Conservation (phyloP, 2,888 invertebrate genomes). For the Drosophila niveifrons region DNA sequence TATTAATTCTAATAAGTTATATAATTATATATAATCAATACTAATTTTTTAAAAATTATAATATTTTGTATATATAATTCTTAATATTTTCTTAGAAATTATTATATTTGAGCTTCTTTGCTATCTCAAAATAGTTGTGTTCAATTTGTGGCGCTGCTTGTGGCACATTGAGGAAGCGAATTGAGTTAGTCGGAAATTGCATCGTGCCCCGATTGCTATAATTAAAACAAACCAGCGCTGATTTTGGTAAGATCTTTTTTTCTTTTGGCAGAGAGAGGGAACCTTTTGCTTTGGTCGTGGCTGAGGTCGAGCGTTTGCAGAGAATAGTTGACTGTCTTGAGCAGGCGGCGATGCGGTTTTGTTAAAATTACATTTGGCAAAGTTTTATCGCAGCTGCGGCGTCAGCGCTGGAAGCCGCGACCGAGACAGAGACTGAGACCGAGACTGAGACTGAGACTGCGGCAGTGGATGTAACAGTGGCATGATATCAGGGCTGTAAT, state of each 20-base stretch:
- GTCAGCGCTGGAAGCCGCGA: conserved; percentile 29
- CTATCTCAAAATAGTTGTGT: background rate
- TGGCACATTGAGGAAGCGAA: conserved; percentile 33
- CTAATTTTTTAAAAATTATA: no score
- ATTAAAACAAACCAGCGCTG: conserved; percentile 81
- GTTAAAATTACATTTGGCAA: conserved; percentile 82
- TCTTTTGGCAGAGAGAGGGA: background rate
- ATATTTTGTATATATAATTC: no score
- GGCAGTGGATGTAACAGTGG: conserved; percentile 39
- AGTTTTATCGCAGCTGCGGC: conserved; percentile 78
- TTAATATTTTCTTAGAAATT: background rate
- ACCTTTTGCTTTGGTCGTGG: conserved; percentile 11
- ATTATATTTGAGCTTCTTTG: background rate
- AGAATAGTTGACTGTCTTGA: conserved; percentile 62
- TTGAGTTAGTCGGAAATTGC: conserved; percentile 74
- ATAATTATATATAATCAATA: no score
- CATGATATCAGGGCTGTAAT: conserved; percentile 78
- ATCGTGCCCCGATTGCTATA: conserved; percentile 80
- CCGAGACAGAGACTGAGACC: conserved; percentile 31
- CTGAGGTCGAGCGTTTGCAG: conserved; percentile 25
- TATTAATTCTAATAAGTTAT: no score
- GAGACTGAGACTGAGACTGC: conserved; percentile 9
- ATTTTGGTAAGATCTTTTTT: conserved; percentile 66
- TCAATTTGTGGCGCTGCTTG: conserved; percentile 3
- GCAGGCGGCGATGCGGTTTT: conserved; percentile 81